Evolutionary conservation across 2,113 vertebrate species (phyloP), one percentile per base, ranked within the genome.

Genomic region (Elgaria multicarinata): DNA sequence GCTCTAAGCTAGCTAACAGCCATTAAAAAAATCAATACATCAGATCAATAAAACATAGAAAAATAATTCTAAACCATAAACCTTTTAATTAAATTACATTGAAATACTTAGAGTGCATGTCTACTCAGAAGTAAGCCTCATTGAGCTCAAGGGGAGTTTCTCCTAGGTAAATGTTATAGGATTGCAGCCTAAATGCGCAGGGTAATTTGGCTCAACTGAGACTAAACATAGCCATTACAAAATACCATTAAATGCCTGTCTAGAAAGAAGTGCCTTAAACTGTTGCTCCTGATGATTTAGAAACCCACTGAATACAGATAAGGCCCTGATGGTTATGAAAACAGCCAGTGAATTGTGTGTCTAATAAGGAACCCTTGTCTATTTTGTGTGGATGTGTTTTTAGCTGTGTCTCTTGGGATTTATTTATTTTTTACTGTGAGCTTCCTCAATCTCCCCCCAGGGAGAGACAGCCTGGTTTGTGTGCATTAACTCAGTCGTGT

Each of bases 291-390:
- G 33, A 76, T 28, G 55, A 16, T 83, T 75, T 46, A 75, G 71
- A 31, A n/a, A 89, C 55, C 75, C 24, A 7, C 69, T 64, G 69
- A 87, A 87, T 92, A 87, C 92, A 93, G 92, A 95, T 93, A 94
- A 95, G 90, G 88, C 87, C 80, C 86, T 71, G 84, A 92, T 89
- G 92, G 90, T 91, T 91, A 92, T 87, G 90, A 91, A 92, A 90
- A 84, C 62, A 53, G 0, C 0, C 90, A 92, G 87, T 89, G 91
- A 74, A 86, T 81, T 90, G 83, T 89, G 86, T 90, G 91, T 87
- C 86, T 86, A 31, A 33, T 28, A 77, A 79, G 62, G 22, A 66
- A 78, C 78, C 42, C 58, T 31, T 42, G 81, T 77, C 28, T 84
- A 9, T 86, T 75, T 76, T 83, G 71, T 13, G 71, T 72, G 71